Evolutionary conservation across 1,140 invertebrate species (phyloP).

Genomic region (Pogonognathellus flavescens): DNA sequence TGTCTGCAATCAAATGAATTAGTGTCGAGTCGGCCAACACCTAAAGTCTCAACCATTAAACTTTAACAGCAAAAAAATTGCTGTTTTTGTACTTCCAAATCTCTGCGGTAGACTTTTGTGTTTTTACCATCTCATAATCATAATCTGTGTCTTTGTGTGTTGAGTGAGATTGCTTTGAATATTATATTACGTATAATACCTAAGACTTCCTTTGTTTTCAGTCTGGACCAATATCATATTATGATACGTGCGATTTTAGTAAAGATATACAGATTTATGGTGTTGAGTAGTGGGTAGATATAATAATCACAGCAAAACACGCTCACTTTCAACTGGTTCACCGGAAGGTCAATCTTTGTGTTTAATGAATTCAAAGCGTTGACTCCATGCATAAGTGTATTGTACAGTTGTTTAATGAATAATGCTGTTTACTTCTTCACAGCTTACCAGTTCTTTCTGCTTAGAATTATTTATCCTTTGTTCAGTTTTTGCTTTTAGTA

Average conservation of each 20-base stretch:
- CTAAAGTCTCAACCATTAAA: neutral
- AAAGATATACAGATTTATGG: slow-evolving; percentile 29
- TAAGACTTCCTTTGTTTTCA: slow-evolving; percentile 1
- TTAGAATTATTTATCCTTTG: neutral
- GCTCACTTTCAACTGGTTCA: slow-evolving; percentile 41
- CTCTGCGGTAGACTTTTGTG: neutral
- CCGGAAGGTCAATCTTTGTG: slow-evolving; percentile 33
- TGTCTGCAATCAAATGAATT: slow-evolving; percentile 9
- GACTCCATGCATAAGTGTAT: too few relatives aligned
- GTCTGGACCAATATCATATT: neutral
- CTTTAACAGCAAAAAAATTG: neutral
- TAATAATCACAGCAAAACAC: neutral
- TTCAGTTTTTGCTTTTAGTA: neutral
- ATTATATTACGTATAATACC: neutral
- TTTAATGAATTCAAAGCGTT: neutral
- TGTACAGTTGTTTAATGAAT: neutral
- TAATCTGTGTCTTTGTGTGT: neutral
- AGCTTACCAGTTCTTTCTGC: too few relatives aligned
- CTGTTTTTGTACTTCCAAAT: neutral
- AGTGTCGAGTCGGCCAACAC: neutral
- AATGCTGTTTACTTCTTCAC: neutral
- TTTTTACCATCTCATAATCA: neutral
- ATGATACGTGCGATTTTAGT: neutral
- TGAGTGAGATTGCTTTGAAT: neutral
- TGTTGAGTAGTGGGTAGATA: neutral